phyloP scores from a whole-genome alignment of 2,113 vertebrate genomes.

The Desmodus rotundus region DNA sequence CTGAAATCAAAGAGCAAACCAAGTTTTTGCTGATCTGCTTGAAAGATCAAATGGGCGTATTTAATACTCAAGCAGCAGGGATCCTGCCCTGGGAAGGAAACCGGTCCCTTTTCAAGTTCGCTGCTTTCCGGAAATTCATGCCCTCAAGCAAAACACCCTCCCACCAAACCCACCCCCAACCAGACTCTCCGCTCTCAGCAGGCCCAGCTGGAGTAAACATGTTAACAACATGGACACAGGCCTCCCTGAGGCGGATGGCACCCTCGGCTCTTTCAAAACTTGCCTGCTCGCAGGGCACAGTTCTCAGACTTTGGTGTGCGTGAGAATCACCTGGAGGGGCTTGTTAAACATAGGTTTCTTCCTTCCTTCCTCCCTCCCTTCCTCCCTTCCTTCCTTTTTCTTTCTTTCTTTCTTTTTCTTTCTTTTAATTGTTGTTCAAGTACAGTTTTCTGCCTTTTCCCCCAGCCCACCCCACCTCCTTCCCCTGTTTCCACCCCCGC shows the following conservation, averaged over 20 bases:
- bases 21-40: background rate
- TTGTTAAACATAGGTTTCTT: background rate
- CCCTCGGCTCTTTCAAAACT: background rate
- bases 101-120: background rate
- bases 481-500: too few relatives aligned
- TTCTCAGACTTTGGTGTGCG: background rate
- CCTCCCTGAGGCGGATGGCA: background rate
- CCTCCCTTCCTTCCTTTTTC: too few relatives aligned
- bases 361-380: too few relatives aligned
- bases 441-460: too few relatives aligned
- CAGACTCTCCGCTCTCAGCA: background rate
- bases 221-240: fast-evolving
- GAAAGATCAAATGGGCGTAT: background rate
- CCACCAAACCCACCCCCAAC: background rate
- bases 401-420: too few relatives aligned
- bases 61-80: background rate
- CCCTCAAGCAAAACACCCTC: background rate
- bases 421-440: too few relatives aligned
- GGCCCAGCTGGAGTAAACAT: background rate
- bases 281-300: too few relatives aligned
- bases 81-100: background rate
- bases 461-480: too few relatives aligned
- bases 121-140: background rate
- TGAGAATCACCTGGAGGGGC: background rate
- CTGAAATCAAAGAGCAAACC: background rate